These are phyloP conservation scores for Rhingia campestris DNA, from an alignment of 2,888 invertebrate species.

Conservation along the genomic window DNA sequence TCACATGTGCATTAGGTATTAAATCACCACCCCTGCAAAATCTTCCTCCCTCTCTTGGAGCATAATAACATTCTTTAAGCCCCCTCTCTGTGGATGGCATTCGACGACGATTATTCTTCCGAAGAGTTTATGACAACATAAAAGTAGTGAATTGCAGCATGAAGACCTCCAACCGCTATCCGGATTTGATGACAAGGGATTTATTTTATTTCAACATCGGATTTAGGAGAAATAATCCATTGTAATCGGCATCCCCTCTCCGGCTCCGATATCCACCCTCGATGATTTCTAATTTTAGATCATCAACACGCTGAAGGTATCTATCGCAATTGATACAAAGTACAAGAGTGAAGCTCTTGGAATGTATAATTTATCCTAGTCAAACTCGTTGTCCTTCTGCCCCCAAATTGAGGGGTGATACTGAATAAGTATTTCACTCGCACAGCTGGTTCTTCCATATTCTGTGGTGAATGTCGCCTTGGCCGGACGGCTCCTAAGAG, in stretches of 20 bases:
- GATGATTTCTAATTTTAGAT: constrained; percentile 6
- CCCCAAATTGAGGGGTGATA: neutral
- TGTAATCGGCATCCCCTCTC: neutral
- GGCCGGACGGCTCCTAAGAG: neutral
- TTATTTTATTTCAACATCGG: constrained; percentile 20
- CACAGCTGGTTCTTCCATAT: neutral
- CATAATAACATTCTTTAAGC: neutral
- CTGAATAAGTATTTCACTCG: constrained; percentile 10
- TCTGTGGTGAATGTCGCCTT: neutral
- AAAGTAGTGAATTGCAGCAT: constrained; percentile 12
- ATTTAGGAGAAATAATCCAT: constrained; percentile 7
- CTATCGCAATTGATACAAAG: neutral
- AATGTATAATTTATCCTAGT: constrained; percentile 13
- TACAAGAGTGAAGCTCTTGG: neutral
- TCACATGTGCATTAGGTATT: constrained; percentile 32
- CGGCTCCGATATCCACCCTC: neutral
- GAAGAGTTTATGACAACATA: constrained; percentile 10
- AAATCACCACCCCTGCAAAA: constrained; percentile 5
- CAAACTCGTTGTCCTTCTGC: constrained; percentile 22
- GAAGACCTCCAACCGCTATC: neutral
- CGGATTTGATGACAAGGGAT: constrained; percentile 10
- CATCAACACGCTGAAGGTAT: constrained; percentile 4
- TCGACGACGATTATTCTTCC: constrained; percentile 17
- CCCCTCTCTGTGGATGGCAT: constrained; percentile 7
- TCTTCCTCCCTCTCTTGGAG: neutral